A percentile compares a stretch with the other conserved stretches of the same genome.
Evolutionary conservation across 2,113 vertebrate genomes (phyloP).

Genomic region (Hucho hucho): DNA sequence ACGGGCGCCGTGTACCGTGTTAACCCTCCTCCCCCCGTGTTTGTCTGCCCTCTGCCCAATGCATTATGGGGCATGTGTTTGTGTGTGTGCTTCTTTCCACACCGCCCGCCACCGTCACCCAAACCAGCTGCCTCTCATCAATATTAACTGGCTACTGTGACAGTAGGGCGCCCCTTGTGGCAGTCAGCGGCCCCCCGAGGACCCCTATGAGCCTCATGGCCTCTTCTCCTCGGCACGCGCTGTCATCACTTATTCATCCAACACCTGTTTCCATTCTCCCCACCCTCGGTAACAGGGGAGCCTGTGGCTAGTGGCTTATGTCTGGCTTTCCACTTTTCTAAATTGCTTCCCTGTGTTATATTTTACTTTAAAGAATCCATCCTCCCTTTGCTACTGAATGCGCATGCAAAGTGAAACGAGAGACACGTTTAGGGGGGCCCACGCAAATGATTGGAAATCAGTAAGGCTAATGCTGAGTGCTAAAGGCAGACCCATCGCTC

Average conservation of each 20-base stretch:
- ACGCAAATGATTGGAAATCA: background rate
- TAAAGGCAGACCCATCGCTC: background rate
- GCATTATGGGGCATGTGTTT: background rate
- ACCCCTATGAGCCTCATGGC: background rate
- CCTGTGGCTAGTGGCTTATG: slow-evolving; percentile 19
- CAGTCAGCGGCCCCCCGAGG: background rate
- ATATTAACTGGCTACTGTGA: slow-evolving; percentile 36
- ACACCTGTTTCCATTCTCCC: slow-evolving; percentile 48
- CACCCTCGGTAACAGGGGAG: slow-evolving; percentile 14
- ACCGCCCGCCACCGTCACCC: slow-evolving; percentile 1
- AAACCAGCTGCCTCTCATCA: slow-evolving; percentile 51
- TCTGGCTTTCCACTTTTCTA: slow-evolving; percentile 32
- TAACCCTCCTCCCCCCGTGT: slow-evolving; percentile 4
- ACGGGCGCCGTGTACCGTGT: background rate
- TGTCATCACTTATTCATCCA: slow-evolving; percentile 53
- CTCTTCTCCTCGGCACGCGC: slow-evolving; percentile 28
- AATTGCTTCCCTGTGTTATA: slow-evolving; percentile 32
- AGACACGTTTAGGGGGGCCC: too few species aligned
- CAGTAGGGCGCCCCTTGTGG: slow-evolving; percentile 17
- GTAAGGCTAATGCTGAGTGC: background rate
- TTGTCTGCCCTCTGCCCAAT: slow-evolving; percentile 1
- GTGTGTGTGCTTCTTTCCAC: background rate
- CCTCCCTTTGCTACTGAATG: background rate
- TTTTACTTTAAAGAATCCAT: background rate
- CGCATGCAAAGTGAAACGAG: slow-evolving; percentile 10